Evolutionary conservation across 2,797 vertebrate genomes (phyloP).

Genomic region (Enteromius afrohamiltoni): DNA sequence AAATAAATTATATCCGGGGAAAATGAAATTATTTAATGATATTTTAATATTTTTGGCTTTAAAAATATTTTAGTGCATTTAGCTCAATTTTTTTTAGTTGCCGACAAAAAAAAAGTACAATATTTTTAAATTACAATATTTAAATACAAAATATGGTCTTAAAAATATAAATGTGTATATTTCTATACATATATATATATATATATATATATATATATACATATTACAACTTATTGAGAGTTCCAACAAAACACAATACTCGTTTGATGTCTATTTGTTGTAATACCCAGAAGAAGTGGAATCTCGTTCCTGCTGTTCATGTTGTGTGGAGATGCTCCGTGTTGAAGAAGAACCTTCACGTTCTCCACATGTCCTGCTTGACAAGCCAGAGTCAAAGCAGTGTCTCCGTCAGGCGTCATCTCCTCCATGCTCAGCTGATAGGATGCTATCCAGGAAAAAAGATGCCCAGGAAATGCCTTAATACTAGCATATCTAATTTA

Average conservation of each 20-base stretch:
- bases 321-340: constrained; percentile 82
- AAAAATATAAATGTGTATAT: no score
- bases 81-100: no score
- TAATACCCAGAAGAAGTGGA: constrained; percentile 83
- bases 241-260: neutral
- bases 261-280: neutral
- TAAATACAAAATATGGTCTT: no score
- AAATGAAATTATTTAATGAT: neutral
- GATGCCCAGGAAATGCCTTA: neutral
- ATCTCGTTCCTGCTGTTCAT: constrained; percentile 84
- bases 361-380: constrained; percentile 78
- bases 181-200: no score
- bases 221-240: neutral
- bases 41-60: neutral
- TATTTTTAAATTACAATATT: neutral
- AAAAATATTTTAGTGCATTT: no score
- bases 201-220: no score
- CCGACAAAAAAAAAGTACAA: no score
- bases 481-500: neutral
- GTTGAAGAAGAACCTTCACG: constrained; percentile 77
- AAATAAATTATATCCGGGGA: neutral
- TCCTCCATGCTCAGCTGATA: constrained; percentile 81
- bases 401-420: constrained; percentile 83
- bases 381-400: constrained; percentile 80
- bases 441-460: constrained; percentile 63